Base-by-base conservation (phyloP, 1,140 invertebrate species). In the Dryas iulia region DNA sequence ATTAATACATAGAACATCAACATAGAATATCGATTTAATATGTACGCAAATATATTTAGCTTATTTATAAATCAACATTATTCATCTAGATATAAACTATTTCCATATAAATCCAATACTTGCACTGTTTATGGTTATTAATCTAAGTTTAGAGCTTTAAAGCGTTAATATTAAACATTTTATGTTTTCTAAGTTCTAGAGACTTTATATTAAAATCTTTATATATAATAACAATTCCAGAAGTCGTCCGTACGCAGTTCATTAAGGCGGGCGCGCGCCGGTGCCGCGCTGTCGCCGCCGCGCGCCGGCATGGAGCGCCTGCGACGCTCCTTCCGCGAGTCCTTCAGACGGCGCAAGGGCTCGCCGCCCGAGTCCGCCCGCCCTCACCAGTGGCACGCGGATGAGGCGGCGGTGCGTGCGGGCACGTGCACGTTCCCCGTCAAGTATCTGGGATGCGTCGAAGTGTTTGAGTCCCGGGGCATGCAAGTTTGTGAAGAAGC, bases 401-500 rank as follows among this genome's bases (percentile, higher is more conserved):
- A 99, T 90, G 99, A 99, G 89, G 95, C 95, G 52, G 97, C 98
- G 57, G 99, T 99, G 1, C 93, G 98, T 35, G 96, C 96, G 14
- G 98, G 98, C 77, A 99, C 97, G 24, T 99, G 99, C 93, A 97
- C 95, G 82, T 99, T 99, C 93, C 95, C 97, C 78, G 99, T 99
- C 71, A 98, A 99, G 95, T 99, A 99, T 94, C 92, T 99, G 79
- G 99, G 99, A 72, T 99, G 98, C 92, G 97, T 99, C 0, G 99
- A 99, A 93, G 99, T 99, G 2, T 99, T 98, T 91, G 99, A 99
- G 92, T 99, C 98, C 0, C 94, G 99, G 81, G 99, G 99, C 18
- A 99, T 99, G 98, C 97, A 99, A 92, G 98, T 99, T 33, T 99
- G 99, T 93, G 99, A 99, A 92, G 98, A 99, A 92, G 99, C 99